phyloP scores from a whole-genome alignment of 2,113 vertebrate species.

The Tetrax tetrax region DNA sequence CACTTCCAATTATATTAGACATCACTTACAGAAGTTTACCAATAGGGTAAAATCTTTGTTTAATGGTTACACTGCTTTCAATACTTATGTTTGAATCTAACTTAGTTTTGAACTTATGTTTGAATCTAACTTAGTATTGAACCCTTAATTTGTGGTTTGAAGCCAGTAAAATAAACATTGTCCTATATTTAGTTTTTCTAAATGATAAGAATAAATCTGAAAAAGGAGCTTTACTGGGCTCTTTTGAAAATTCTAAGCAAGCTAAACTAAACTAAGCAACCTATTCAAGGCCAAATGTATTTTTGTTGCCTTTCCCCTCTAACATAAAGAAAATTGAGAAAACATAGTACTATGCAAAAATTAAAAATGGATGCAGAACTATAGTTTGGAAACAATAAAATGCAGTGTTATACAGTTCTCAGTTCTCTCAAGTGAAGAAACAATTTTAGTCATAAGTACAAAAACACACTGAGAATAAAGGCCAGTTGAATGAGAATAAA shows the following conservation, averaged over 20 bases:
- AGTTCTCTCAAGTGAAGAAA: neutral
- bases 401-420: neutral
- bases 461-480: neutral
- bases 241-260: neutral
- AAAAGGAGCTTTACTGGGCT: neutral
- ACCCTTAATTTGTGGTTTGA: neutral
- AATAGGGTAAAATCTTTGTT: neutral
- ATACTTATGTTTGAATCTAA: neutral
- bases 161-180: neutral
- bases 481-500: neutral
- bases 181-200: neutral
- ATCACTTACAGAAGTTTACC: neutral
- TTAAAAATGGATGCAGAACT: neutral
- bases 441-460: neutral
- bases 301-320: neutral
- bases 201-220: neutral
- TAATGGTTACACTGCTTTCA: neutral
- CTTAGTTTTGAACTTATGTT: neutral
- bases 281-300: neutral
- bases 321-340: neutral
- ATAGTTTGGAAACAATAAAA: neutral
- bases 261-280: neutral
- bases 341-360: neutral
- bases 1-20: neutral
- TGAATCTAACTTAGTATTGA: neutral